A percentile compares a stretch with the other conserved stretches of the same genome.
phyloP scores from a whole-genome alignment of 2,113 vertebrate species.

The Prolemur simus region DNA sequence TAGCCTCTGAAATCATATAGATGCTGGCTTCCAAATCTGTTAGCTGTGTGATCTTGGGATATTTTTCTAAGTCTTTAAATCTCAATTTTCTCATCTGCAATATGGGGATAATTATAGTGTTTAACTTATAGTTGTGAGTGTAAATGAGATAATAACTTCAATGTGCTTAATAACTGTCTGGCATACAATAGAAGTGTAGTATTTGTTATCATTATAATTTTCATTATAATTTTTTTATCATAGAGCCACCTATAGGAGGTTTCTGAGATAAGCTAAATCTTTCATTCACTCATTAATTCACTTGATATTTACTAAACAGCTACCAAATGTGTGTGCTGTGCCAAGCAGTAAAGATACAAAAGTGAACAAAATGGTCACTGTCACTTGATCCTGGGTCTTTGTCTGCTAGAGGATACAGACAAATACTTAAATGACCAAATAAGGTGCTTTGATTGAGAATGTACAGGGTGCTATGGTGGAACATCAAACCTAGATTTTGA shows the following conservation, averaged over 20 bases:
- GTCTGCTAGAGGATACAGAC: not conserved
- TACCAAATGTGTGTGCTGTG: not conserved
- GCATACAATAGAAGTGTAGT: too few relatives aligned
- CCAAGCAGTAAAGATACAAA: not conserved
- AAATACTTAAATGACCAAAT: not conserved
- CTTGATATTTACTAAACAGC: not conserved
- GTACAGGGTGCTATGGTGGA: not conserved
- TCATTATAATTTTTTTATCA: not conserved
- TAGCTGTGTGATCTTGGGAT: not conserved
- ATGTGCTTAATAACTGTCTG: not conserved
- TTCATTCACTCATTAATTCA: not conserved
- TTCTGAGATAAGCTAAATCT: not conserved
- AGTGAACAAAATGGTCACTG: not conserved
- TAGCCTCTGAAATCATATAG: not conserved
- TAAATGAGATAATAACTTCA: not conserved
- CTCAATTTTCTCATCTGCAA: not conserved
- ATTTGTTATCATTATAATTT: not conserved
- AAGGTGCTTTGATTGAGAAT: not conserved
- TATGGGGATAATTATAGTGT: not conserved
- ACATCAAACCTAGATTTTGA: not conserved
- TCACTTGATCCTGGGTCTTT: not conserved
- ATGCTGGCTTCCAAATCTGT: not conserved
- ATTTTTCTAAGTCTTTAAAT: not conserved
- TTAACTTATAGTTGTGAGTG: not conserved
- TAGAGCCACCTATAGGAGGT: not conserved